A percentile compares a stretch with the other conserved stretches of the same genome.
Evolutionary conservation across 2,113 vertebrate species (phyloP).

Genomic region (Pycnonotus jocosus): DNA sequence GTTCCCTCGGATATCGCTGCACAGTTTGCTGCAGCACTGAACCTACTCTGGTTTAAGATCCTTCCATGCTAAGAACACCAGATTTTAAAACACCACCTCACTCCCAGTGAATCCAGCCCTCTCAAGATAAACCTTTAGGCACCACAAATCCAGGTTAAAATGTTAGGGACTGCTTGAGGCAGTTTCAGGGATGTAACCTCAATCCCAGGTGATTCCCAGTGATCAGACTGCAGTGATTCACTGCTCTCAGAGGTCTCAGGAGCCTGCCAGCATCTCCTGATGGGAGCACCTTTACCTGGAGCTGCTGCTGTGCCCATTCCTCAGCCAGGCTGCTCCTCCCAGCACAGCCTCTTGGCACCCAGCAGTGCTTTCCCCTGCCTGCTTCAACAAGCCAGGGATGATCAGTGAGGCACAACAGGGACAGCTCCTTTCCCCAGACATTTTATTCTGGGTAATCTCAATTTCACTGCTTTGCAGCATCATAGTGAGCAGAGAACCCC

Average conservation of each 20-base stretch:
- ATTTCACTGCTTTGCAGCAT: neutral
- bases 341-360: neutral
- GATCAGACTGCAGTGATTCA: neutral
- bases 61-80: neutral
- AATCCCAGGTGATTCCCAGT: neutral
- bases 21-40: neutral
- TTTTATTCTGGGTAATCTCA: neutral
- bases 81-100: neutral
- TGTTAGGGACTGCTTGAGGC: too few species aligned
- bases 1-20: accelerated
- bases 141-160: neutral
- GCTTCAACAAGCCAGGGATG: neutral
- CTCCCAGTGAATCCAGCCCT: neutral
- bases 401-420: neutral
- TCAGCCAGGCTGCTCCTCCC: neutral
- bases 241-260: neutral
- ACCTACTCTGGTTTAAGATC: neutral
- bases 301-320: neutral
- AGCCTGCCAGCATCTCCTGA: neutral
- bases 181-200: neutral
- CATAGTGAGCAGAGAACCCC: neutral
- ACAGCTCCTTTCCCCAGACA: neutral
- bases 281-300: neutral
- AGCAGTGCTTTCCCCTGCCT: accelerated
- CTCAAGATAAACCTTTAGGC: neutral